Base-by-base conservation (phyloP, 2,113 vertebrate species). In the Equus quagga region DNA sequence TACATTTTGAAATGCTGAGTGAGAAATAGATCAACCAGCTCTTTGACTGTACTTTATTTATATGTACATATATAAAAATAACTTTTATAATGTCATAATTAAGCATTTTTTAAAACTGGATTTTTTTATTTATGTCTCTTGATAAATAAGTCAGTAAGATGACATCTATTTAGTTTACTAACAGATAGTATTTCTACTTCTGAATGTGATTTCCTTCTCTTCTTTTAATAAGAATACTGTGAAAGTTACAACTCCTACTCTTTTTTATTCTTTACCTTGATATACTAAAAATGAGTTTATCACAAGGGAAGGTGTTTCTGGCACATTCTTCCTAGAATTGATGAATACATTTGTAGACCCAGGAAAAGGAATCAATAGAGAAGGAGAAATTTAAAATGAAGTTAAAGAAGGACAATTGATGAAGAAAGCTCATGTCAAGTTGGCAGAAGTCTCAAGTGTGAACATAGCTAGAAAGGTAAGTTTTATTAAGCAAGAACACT, bases 1-100 rank as follows among this genome's bases (percentile, higher is more conserved):
- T 31, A 28, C 15, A 26, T 92, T 92, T 33, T 95, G 36, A 94
- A 89, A 92, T 79, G 49, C 41, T 92, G n/a, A 95, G 24, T 92
- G 24, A 94, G 49, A 60, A 80, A 84, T 5, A 90, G 26, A 64
- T 85, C 62, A 72, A 93, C 67, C 6, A 92, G 60, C 2, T 72
- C 10, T 58, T 84, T 87, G 7, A 2, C 18, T 78, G 0, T 4
- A 56, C 26, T 26, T 51, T n/a, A 41, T 73, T 36, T 26, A 36
- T 21, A 60, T 65, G 4, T 87, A 23, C n/a, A 73, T 86, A 58
- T 51, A 54, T 49, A 46, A 54, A 54, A 54, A 36, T 60, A 41
- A 82, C 2, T 49, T 92, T 86, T 46, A 69, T 80, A 75, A 3
- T 17, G 51, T 1, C 9, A 84, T 51, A 85, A 56, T 62, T 78